Evolutionary conservation across 2,797 vertebrate species (phyloP).

Genomic region (Caiman crocodilus): DNA sequence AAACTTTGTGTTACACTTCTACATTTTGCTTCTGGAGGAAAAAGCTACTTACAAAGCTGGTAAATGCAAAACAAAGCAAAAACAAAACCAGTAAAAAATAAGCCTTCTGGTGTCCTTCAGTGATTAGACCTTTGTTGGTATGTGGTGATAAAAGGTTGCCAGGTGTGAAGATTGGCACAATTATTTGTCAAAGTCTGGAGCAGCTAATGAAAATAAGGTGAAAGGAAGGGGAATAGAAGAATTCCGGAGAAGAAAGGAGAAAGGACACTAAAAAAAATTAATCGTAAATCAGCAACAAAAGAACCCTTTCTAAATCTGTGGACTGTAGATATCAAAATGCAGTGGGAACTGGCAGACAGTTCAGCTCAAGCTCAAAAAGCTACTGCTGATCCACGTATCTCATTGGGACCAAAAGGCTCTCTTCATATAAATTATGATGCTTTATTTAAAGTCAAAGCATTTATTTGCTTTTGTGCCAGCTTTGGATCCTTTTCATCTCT

Average conservation of each 20-base stretch:
- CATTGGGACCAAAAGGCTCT: constrained; percentile 64
- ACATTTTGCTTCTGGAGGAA: constrained; percentile 6
- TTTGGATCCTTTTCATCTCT: constrained; percentile 84
- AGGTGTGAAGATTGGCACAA: constrained; percentile 35
- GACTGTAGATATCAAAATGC: constrained; percentile 66
- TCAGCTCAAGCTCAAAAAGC: constrained; percentile 75
- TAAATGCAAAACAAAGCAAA: constrained; percentile 8
- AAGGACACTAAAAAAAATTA: background rate
- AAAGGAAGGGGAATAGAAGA: background rate
- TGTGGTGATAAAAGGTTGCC: constrained; percentile 47
- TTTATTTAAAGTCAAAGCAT: constrained; percentile 84
- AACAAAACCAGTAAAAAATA: constrained; percentile 23
- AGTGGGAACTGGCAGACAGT: constrained; percentile 67
- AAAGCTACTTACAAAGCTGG: background rate
- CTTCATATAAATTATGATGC: constrained; percentile 82
- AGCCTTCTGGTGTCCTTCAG: constrained; percentile 37
- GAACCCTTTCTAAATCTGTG: constrained; percentile 63
- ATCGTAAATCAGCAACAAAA: constrained; percentile 43
- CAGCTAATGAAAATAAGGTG: constrained; percentile 61
- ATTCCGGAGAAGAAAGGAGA: constrained; percentile 4
- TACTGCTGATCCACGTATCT: constrained; percentile 73
- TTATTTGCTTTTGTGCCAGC: constrained; percentile 86
- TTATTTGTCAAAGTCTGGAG: constrained; percentile 47
- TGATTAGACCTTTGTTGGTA: background rate
- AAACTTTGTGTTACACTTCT: background rate